Evolutionary conservation across 1,140 invertebrate genomes (phyloP), one percentile per base, ranked within the genome.

Genomic region (Hesperophylax magnus): DNA sequence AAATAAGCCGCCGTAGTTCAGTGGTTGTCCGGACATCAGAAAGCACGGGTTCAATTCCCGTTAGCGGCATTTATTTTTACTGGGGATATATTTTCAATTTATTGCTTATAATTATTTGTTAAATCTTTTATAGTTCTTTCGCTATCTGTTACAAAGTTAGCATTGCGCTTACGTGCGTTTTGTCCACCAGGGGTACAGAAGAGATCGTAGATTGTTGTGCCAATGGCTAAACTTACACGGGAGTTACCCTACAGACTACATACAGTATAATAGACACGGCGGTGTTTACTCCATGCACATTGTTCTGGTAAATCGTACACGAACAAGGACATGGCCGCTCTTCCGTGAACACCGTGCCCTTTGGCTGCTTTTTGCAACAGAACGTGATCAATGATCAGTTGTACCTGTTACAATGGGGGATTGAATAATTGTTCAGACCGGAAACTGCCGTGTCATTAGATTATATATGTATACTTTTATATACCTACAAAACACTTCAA

Each of bases 261-360:
- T 1, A 54, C 2, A 3, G 3, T 3, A 22, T 3, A 61, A 61
- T 8, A 24, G 18, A 24, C 24, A 24, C 15, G 17, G 18, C 15
- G 18, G 15, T 65, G 61, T 65, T 17, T 17, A 65, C 18, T 31
- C 2, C 24, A 17, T 17, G 15, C 24, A 24, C 15, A 17, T 24
- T 22, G 61, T 65, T 24, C 24, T 5, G 20, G n/a, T 58, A 58
- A 58, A 58, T 18, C 20, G 56, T 22, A 58, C n/a, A 14, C 61
- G 18, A 24, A 76, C 82, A 81, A 83, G 82, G 82, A 61, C 82
- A 54, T 79, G 77, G 31, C 27, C 60, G 80, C 63, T 81, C 79
- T 81, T 81, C 79, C 82, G 75, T 83, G 82, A 82, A 83, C 78
- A 78, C 81, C 79, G 77, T 54, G 39, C 63, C 75, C 47, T 69